phyloP scores from a whole-genome alignment of 2,113 vertebrate species.

The Pedetes capensis region DNA sequence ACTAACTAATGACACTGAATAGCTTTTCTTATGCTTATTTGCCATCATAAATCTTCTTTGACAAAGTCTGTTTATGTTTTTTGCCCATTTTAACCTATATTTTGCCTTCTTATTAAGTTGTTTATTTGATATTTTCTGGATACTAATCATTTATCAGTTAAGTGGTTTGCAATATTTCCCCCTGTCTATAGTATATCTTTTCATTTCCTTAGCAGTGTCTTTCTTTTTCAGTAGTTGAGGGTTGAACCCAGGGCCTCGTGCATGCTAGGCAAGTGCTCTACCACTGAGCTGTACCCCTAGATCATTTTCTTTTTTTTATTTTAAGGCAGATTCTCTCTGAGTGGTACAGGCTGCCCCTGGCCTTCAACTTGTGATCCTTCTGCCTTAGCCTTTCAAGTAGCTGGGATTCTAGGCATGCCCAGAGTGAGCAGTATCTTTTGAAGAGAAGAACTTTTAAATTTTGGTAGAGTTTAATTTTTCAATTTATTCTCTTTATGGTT shows the following conservation, averaged over 20 bases:
- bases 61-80: neutral
- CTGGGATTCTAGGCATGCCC: too few species aligned
- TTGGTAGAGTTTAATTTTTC: neutral
- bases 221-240: too few species aligned
- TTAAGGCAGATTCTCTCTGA: too few species aligned
- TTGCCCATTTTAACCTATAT: neutral
- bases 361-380: too few species aligned
- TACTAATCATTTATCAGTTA: conserved; percentile 14
- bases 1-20: neutral
- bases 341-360: too few species aligned
- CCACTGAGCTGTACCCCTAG: too few species aligned
- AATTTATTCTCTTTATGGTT: neutral
- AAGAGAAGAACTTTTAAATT: conserved; percentile 46
- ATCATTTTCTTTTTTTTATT: too few species aligned
- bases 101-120: neutral
- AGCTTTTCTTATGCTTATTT: conserved; percentile 11
- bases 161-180: conserved; percentile 20
- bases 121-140: conserved; percentile 25
- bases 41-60: neutral
- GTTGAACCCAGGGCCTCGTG: too few species aligned
- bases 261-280: too few species aligned
- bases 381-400: too few species aligned
- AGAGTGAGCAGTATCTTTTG: conserved; percentile 36
- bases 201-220: conserved; percentile 32
- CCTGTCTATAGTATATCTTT: conserved; percentile 19